Conservation (phyloP, 2,113 vertebrate species). For the Merops nubicus region DNA sequence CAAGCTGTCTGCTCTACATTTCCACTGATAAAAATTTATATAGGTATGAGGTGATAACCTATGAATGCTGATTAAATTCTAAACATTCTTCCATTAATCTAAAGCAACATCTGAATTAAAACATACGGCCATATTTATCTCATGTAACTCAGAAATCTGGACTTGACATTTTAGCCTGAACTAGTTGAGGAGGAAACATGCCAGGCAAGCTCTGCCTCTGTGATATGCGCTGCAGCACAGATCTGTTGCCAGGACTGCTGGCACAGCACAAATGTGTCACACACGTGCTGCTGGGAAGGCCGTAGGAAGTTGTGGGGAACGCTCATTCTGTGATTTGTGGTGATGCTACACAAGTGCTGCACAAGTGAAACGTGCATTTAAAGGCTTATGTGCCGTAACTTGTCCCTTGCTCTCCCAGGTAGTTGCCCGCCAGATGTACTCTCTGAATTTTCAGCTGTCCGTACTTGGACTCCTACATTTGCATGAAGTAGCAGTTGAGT, state of each 20-base stretch:
- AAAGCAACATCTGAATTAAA: not conserved
- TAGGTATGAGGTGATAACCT: not conserved
- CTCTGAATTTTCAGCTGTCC: not conserved
- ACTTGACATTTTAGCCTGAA: not conserved
- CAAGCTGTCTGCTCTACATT: not conserved
- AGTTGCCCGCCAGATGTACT: not conserved
- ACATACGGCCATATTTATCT: not conserved
- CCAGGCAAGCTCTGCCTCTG: not conserved
- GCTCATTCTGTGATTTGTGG: not conserved
- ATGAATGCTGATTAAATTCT: not conserved
- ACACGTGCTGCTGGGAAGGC: not conserved
- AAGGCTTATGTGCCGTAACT: rapidly evolving
- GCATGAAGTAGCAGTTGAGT: conserved; percentile 3
- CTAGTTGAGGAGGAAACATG: not conserved
- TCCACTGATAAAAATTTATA: not conserved
- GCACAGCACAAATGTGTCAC: not conserved
- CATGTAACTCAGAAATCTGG: not conserved
- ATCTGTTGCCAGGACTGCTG: not conserved
- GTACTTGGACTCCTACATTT: not conserved
- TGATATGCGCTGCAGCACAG: rapidly evolving
- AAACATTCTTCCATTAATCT: not conserved
- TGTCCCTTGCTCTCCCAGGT: not conserved
- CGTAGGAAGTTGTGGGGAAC: not conserved
- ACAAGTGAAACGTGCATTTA: not conserved
- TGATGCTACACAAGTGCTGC: not conserved